Base-by-base conservation (phyloP, 2,113 vertebrate genomes). In the Gnathonemus longibarbis region DNA sequence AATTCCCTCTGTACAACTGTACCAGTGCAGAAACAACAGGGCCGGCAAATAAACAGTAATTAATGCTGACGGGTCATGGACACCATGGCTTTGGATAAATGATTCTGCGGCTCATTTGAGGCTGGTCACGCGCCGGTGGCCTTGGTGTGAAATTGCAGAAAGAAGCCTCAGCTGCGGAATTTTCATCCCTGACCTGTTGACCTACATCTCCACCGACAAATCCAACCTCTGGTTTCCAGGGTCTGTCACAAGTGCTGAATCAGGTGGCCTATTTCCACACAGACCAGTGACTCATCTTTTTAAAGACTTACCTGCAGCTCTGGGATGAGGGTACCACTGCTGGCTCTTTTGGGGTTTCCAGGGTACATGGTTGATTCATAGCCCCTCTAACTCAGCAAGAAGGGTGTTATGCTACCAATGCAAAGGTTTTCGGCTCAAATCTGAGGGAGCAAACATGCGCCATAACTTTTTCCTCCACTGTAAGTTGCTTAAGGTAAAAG, bases 161-260 rank as follows among this genome's bases (percentile, higher is more conserved):
- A 80, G 35, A 19, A 19, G 2, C 5, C 35, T 50, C 10, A 27
- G 48, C 45, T 86, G 84, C 11, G 2, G 21, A 50, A 86, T 49
- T 86, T 50, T 86, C 84, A 50, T 86, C n/a, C 24, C 10, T 27
- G 84, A 86, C 84, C 84, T 50, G 48, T 86, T 86, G 48, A 86
- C 84, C 45, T 42, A 86, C 21, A 50, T 86, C 48, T 86, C 24
- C 11, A 1, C 84, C n/a, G 45, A 50, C 48, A 86, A 86, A 86
- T 86, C n/a, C 46, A 50, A 48, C 46, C 45, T 42, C 31, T 39
- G 35, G 13, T 39, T 80, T 39, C 74, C 74, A 42, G 74, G 74
- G 35, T 42, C 15, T 3, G 11, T 19, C 35, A 17, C 15, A 80
- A 42, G 31, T 80, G 35, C 74, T 42, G 74, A 42, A 17, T 80